Evolutionary conservation across 1,140 invertebrate genomes (phyloP), one percentile per base, ranked within the genome.

Genomic region (Gonatopus flavifemur): DNA sequence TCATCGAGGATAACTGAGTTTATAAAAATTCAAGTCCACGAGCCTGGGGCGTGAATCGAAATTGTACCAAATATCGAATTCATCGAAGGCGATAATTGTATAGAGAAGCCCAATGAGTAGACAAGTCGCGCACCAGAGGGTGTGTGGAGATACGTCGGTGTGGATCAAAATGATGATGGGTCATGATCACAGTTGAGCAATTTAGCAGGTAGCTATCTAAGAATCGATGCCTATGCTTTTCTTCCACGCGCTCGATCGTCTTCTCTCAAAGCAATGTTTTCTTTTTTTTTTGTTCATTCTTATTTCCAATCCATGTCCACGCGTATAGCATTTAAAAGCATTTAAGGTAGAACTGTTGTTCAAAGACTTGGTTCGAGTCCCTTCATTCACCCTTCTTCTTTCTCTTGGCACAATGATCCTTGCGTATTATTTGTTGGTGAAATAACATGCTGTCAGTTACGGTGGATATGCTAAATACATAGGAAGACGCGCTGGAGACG

Each of bases 391-490:
- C 18, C 22, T 40, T 1, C 15, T 8, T 25, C 12, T 28, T 16
- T 24, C 15, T 39, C 22, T 16, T 39, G n/a, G 39, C 52, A 69
- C 59, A 70, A 65, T 63, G 64, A 58, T 53, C 47, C 57, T 62
- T 60, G 56, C 64, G 62, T 72, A 70, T 72, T 72, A 70, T 73
- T 72, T 73, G 68, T 70, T 70, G 69, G 69, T 69, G 60, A 72
- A 72, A 72, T 73, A 73, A 70, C 70, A 72, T 61, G 69, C 69
- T 73, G 70, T 72, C 70, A 73, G 68, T 67, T 69, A 62, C 46
- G 41, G 54, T 52, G 56, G 69, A 72, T 68, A 69, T 68, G 66
- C 68, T 70, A 73, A 73, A 73, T 66, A 70, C 66, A 70, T 57
- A 64, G 62, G 43, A 20, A 15, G 22, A 50, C 46, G 53, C 55